Base-by-base conservation (phyloP, 2,797 vertebrate genomes). In the Octomys mimax region DNA sequence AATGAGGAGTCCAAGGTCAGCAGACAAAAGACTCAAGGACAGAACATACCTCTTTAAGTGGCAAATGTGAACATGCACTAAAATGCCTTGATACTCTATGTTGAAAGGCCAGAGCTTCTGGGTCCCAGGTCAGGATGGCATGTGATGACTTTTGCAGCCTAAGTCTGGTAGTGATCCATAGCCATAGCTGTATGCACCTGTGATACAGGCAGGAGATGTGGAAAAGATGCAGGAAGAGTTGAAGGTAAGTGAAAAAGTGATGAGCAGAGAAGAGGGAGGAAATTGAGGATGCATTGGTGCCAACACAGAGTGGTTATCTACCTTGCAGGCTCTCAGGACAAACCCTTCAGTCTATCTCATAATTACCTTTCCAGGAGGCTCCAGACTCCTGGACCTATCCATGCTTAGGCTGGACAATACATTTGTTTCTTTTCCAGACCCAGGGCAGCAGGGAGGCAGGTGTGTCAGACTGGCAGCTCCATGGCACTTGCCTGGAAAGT, bases 1-100 rank as follows among this genome's bases (percentile, higher is more conserved):
- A 99, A 99, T 98, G 99, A 98, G 73, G 97, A 98, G 36, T 98
- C 89, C 93, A 99, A 99, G 98, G 99, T 99, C 98, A 0, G 39
- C 46, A 19, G 70, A 46, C 49, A 46, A 59, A 28, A 66, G 39
- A 21, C 1, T 52, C 11, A 4, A 10, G 16, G 31, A n/a, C 0
- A 33, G 52, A 3, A 54, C 18, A 22, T 36, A 28, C 16, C 33
- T 46, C 0, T 26, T 73, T 57, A 4, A 31, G 33, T 59, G 36
- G 42, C 24, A 7, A 70, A n/a, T 68, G 59, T 18, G 7, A 26
- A 33, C 81, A 12, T n/a, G 4, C 61, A 2, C 42, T 11, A 59
- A 82, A 82, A 59, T 59, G 19, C 54, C 22, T 77, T 12, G n/a
- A 22, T 61, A 71, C 39, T 86, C 61, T 36, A 33, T 59, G 7